Conservation (phyloP, 2,888 invertebrate species). For the Tenthredo distinguenda region DNA sequence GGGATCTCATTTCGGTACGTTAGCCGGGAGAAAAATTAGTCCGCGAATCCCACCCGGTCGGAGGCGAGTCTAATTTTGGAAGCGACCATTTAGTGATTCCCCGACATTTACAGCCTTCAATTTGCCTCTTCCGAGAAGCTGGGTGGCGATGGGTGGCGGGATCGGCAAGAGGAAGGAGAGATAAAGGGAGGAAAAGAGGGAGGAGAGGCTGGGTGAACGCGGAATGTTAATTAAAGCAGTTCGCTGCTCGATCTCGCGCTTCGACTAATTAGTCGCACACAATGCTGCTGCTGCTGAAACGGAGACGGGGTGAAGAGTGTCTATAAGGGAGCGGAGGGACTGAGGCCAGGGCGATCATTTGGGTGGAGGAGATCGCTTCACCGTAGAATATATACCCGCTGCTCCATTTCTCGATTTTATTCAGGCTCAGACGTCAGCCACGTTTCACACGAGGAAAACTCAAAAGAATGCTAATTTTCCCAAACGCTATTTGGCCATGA, state of each 20-base stretch:
- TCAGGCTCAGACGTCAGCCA: conserved; percentile 59
- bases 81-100: conserved; percentile 62
- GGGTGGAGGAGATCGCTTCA: conserved; percentile 72
- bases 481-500: neutral
- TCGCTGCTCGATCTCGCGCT: conserved; percentile 68
- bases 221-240: conserved; percentile 78
- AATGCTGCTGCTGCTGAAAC: conserved; percentile 67
- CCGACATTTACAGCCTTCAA: conserved; percentile 76
- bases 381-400: conserved; percentile 54
- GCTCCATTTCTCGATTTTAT: conserved; percentile 63
- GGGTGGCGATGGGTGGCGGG: conserved; percentile 63
- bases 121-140: conserved; percentile 68
- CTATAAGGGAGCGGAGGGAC: conserved; percentile 54
- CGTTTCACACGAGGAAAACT: conserved; percentile 47
- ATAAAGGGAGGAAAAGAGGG: conserved; percentile 28
- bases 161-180: conserved; percentile 50
- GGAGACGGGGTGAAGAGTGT: conserved; percentile 62
- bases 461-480: conserved; percentile 49
- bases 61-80: conserved; percentile 66
- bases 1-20: conserved; percentile 38
- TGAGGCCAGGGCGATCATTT: conserved; percentile 53
- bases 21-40: conserved; percentile 55
- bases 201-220: conserved; percentile 67
- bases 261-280: conserved; percentile 77
- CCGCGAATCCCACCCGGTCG: conserved; percentile 39